Evolutionary conservation across 1,140 invertebrate species (phyloP).

Genomic region (Gryon sp.): DNA sequence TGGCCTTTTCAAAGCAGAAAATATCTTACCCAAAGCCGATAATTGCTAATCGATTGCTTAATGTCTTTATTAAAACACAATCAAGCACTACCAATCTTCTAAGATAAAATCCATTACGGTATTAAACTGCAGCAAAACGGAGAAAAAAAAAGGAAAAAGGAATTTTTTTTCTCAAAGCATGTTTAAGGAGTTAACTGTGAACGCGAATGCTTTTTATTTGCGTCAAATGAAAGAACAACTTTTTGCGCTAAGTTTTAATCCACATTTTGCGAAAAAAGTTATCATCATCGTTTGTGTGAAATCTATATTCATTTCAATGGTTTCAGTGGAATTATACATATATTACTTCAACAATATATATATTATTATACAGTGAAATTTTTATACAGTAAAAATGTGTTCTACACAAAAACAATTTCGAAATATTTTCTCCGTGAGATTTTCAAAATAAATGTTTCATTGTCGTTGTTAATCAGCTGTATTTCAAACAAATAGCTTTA

Average conservation of each 20-base stretch:
- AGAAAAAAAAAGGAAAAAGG: too few species aligned
- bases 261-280: background rate
- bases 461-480: background rate
- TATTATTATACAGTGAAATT: too few species aligned
- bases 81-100: constrained; percentile 4
- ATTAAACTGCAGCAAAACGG: constrained; percentile 4
- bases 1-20: background rate
- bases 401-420: too few species aligned
- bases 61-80: constrained; percentile 18
- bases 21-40: constrained; percentile 3
- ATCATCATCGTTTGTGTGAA: background rate
- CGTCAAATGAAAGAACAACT: background rate
- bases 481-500: constrained; percentile 4
- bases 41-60: constrained; percentile 22
- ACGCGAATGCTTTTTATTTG: background rate
- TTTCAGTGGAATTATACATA: too few species aligned
- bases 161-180: background rate
- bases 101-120: constrained; percentile 15
- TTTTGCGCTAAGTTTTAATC: background rate
- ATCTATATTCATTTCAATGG: constrained; percentile 11
- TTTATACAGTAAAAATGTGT: too few species aligned
- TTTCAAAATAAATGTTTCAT: too few species aligned
- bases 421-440: too few species aligned
- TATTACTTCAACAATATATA: too few species aligned
- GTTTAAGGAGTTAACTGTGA: background rate